These are phyloP conservation scores for Meles meles DNA, from an alignment of 2,113 vertebrate genomes.

Conservation along the genomic window DNA sequence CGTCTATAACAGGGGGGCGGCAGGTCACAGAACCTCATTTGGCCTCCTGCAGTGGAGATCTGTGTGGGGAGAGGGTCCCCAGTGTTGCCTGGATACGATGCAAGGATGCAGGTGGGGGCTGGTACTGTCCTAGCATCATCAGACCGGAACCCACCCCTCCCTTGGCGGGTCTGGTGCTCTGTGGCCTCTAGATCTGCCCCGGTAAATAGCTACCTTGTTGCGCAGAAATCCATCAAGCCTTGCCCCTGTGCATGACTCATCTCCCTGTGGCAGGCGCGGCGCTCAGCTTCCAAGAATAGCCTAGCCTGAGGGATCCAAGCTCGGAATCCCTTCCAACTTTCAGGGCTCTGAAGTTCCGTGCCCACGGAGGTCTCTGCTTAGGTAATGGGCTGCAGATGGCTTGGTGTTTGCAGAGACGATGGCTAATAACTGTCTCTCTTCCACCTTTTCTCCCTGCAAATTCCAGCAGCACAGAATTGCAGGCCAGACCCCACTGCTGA, in stretches of 20 bases:
- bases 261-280: slow-evolving; percentile 55
- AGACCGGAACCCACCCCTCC: not conserved
- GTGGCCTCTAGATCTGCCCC: not conserved
- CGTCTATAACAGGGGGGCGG: accelerated
- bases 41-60: not conserved
- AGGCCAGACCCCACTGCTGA: not conserved
- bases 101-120: not conserved
- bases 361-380: slow-evolving; percentile 71
- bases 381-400: slow-evolving; percentile 66
- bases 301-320: slow-evolving; percentile 69
- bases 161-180: not conserved
- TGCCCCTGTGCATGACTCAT: slow-evolving; percentile 68
- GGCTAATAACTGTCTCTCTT: slow-evolving; percentile 22
- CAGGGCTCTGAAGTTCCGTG: slow-evolving; percentile 66
- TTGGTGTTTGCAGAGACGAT: slow-evolving; percentile 13
- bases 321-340: slow-evolving; percentile 75
- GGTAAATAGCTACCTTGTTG: slow-evolving; percentile 17
- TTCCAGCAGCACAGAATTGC: not conserved
- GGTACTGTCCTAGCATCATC: not conserved
- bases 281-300: slow-evolving; percentile 75
- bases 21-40: not conserved
- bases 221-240: slow-evolving; percentile 46
- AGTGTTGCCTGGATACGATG: accelerated
- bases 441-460: not conserved
- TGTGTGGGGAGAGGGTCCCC: not conserved